Percentiles rank a stretch among this genome's conserved stretches.
phyloP scores from a whole-genome alignment of 2,797 vertebrate species.

The Salmo trutta region DNA sequence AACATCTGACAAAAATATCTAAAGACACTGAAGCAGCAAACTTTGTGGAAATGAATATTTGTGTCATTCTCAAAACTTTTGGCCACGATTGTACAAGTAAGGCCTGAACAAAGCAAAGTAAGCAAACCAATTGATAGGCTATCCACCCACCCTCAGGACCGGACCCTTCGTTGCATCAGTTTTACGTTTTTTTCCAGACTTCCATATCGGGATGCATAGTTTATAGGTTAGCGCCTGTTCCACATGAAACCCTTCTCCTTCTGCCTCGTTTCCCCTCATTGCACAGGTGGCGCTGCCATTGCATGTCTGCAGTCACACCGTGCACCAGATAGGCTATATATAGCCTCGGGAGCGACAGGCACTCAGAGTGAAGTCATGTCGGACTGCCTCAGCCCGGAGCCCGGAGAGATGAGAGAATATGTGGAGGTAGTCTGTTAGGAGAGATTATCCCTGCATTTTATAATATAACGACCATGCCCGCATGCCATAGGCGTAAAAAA shows the following conservation, averaged over 20 bases:
- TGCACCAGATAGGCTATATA: not conserved
- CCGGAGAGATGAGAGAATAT: conserved; percentile 35
- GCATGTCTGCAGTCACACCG: conserved; percentile 9
- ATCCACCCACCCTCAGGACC: no score
- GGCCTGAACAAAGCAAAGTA: not conserved
- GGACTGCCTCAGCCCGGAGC: not conserved
- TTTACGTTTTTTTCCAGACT: not conserved
- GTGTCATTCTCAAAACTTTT: no score
- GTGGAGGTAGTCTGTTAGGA: conserved; percentile 62
- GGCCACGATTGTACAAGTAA: no score
- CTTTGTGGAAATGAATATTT: no score
- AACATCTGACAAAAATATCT: no score
- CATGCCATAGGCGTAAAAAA: no score
- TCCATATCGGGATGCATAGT: no score
- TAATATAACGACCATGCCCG: no score
- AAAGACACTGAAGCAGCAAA: no score
- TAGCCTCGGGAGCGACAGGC: conserved; percentile 1
- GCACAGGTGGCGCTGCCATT: conserved; percentile 15
- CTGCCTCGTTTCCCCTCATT: conserved; percentile 7
- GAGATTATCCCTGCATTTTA: conserved; percentile 47
- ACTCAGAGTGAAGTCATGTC: not conserved
- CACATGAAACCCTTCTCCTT: not conserved
- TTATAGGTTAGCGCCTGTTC: no score
- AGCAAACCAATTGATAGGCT: not conserved
- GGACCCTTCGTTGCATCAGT: no score